Evolutionary conservation across 2,888 invertebrate genomes (phyloP), one percentile per base, ranked within the genome.

Genomic region (Conchocele bisecta): DNA sequence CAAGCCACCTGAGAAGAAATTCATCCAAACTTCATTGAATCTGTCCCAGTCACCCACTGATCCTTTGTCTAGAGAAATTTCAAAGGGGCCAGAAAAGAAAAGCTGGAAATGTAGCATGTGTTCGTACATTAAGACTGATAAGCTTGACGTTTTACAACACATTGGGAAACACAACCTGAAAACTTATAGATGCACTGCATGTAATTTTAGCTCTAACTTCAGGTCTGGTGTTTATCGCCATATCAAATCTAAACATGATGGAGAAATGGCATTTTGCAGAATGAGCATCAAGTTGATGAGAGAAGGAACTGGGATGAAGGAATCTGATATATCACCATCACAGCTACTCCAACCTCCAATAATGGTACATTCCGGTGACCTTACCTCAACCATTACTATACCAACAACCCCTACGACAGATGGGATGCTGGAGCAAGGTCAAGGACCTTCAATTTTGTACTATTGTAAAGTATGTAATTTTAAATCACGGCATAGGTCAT

Each of bases 21-120:
- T n/a, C n/a, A n/a, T n/a, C n/a, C n/a, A n/a, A n/a, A n/a, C n/a
- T n/a, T n/a, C n/a, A n/a, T n/a, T n/a, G n/a, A n/a, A n/a, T n/a
- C n/a, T n/a, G n/a, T n/a, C n/a, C n/a, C n/a, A n/a, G n/a, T n/a
- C n/a, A n/a, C 35, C 67, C 28, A 22, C 26, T 41, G 59, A 37
- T 31, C 67, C 67, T n/a, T 24, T 56, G 2, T 70, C 70, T n/a
- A 57, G 63, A 48, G 50, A 60, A 37, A n/a, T n/a, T n/a, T n/a
- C n/a, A n/a, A n/a, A n/a, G n/a, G 66, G 69, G 4, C 37, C 65
- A 5, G 67, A 57, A 39, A 73, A 70, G 39, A 81, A 82, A 37
- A 75, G 85, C 0, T 91, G 96, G 95, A 96, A 96, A 90, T 98
- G 97, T 91, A 96, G 96, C 91, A 95, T 95, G 88, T 98, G 97